Evolutionary conservation across 2,113 vertebrate species (phyloP).

Genomic region (Phycodurus eques): DNA sequence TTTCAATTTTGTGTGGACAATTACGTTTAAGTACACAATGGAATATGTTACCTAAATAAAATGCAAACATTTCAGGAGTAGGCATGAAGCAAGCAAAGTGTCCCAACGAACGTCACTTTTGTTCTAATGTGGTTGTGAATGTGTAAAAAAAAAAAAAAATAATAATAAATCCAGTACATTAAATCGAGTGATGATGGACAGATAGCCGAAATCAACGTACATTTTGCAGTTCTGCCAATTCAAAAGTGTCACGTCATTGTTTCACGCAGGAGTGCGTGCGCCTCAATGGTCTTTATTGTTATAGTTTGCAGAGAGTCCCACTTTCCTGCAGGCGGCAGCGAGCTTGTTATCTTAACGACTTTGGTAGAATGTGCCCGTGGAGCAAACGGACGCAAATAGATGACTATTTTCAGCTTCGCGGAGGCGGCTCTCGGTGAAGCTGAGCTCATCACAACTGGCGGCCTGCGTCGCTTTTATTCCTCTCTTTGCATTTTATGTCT

Average conservation of each 20-base stretch:
- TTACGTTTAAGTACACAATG: too few species aligned
- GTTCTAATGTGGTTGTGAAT: not conserved
- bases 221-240: constrained; percentile 14
- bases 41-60: too few species aligned
- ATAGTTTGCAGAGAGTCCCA: constrained; percentile 29
- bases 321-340: constrained; percentile 44
- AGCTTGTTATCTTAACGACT: constrained; percentile 66
- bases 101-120: not conserved
- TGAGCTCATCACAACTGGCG: constrained; percentile 56
- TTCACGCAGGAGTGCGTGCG: constrained; percentile 22
- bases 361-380: constrained; percentile 47
- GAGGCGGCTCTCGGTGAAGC: constrained; percentile 54
- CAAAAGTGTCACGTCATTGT: constrained; percentile 29
- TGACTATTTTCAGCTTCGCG: constrained; percentile 53
- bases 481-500: constrained; percentile 31
- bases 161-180: too few species aligned
- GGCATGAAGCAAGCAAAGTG: too few species aligned
- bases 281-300: constrained; percentile 24
- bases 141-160: not conserved
- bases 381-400: constrained; percentile 48
- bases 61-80: too few species aligned
- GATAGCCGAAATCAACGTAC: not conserved
- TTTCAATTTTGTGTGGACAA: too few species aligned
- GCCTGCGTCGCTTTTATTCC: constrained; percentile 16
- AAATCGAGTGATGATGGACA: not conserved